A percentile compares a stretch with the other conserved stretches of the same genome.
Evolutionary conservation across 2,888 invertebrate species (phyloP).

Genomic region (Leucophenga maculata): DNA sequence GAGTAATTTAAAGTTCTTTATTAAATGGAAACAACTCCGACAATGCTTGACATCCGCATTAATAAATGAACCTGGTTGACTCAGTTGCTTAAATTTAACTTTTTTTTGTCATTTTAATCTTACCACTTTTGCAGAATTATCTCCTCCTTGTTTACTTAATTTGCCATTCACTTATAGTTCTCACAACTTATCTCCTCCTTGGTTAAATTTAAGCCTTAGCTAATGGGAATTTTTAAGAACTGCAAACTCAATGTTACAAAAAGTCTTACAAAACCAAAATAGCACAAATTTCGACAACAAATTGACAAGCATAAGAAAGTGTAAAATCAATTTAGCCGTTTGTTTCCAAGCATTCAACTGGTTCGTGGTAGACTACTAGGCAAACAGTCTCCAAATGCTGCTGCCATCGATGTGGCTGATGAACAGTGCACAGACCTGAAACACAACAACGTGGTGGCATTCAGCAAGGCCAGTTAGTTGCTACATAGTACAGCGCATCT

Average conservation of each 20-base stretch:
- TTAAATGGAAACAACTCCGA: too few species aligned
- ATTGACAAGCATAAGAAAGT: slow-evolving; percentile 42
- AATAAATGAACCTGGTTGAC: too few species aligned
- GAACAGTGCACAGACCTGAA: not conserved
- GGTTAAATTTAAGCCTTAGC: too few species aligned
- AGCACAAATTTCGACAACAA: not conserved
- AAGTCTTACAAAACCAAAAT: slow-evolving; percentile 18
- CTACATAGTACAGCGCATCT: not conserved
- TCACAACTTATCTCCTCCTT: too few species aligned
- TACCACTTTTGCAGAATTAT: too few species aligned
- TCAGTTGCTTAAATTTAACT: too few species aligned
- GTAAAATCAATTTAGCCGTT: slow-evolving; percentile 68
- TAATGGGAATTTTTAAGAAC: not conserved
- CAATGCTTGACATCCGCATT: too few species aligned
- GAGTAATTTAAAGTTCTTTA: too few species aligned
- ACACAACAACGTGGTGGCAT: not conserved
- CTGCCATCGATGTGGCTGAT: too few species aligned
- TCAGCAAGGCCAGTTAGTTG: not conserved
- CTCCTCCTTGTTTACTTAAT: too few species aligned
- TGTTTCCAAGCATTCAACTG: slow-evolving; percentile 38
- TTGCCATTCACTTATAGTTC: too few species aligned
- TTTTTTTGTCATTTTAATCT: too few species aligned
- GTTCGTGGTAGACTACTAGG: not conserved
- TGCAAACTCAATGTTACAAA: slow-evolving; percentile 22
- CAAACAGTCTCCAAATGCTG: not conserved